These are phyloP conservation scores for Toxotes jaculatrix DNA, from an alignment of 2,113 vertebrate species.

Conservation along the genomic window DNA sequence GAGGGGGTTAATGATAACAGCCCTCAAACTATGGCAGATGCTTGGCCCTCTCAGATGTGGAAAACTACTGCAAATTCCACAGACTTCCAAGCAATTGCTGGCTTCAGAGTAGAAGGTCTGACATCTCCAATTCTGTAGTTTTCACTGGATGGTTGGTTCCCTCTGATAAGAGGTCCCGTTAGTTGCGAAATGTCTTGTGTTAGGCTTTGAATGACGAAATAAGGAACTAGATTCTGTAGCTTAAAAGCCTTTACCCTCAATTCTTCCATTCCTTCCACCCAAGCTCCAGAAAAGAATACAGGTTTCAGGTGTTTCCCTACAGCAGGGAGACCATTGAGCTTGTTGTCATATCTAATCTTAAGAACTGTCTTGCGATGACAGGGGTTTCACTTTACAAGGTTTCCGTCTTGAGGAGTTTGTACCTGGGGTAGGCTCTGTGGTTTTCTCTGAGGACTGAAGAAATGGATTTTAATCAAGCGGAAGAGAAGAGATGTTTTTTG, in stretches of 20 bases:
- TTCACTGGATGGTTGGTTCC: slow-evolving; percentile 42
- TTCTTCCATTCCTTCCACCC: not conserved
- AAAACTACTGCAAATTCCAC: slow-evolving; percentile 66
- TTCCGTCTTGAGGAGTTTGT: slow-evolving; percentile 29
- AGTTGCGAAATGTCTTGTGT: slow-evolving; percentile 51
- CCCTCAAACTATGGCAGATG: slow-evolving; percentile 69
- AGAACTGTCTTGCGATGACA: slow-evolving; percentile 54
- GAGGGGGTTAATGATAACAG: slow-evolving; percentile 73
- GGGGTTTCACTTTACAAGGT: slow-evolving; percentile 47
- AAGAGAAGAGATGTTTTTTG: slow-evolving; percentile 41
- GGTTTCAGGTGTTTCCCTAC: slow-evolving; percentile 44
- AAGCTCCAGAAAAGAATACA: slow-evolving; percentile 21
- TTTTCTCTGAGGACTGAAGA: slow-evolving; percentile 44
- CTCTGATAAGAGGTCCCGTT: slow-evolving; percentile 57
- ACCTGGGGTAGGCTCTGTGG: slow-evolving; percentile 38
- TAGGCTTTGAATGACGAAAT: slow-evolving; percentile 43
- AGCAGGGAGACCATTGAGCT: slow-evolving; percentile 6
- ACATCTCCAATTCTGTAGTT: slow-evolving; percentile 58
- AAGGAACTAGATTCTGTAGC: slow-evolving; percentile 16
- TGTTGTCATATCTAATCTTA: slow-evolving; percentile 65
- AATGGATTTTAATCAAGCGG: slow-evolving; percentile 59
- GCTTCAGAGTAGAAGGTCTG: slow-evolving; percentile 56
- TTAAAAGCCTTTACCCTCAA: slow-evolving; percentile 45
- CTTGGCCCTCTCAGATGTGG: slow-evolving; percentile 69
- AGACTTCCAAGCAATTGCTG: slow-evolving; percentile 60